These are phyloP conservation scores for Rhodinocichla rosea DNA, from an alignment of 2,113 vertebrate species.

Conservation along the genomic window DNA sequence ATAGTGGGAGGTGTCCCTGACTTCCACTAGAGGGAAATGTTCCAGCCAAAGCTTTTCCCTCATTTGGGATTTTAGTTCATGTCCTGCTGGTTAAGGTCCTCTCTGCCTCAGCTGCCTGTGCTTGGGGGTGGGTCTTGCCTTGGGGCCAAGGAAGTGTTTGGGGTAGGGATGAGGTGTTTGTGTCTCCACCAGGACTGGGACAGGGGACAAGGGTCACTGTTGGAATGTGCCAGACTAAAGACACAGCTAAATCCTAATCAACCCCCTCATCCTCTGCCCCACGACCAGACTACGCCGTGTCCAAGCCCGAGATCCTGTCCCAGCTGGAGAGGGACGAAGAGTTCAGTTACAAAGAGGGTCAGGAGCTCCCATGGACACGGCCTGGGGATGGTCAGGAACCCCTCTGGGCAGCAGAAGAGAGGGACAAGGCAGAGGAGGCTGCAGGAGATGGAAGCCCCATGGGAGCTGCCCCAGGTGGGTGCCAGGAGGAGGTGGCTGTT, in stretches of 20 bases:
- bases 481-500: not conserved
- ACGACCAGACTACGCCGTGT: constrained; percentile 66
- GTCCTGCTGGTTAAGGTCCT: not conserved
- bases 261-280: not conserved
- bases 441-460: not conserved
- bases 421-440: not conserved
- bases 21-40: not conserved
- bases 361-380: accelerated
- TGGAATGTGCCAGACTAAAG: too few species aligned
- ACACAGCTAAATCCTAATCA: not conserved
- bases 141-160: accelerated
- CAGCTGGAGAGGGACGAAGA: constrained; percentile 54
- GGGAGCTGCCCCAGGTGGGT: not conserved
- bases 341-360: not conserved
- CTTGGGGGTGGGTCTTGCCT: not conserved
- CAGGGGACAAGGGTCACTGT: not conserved
- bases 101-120: not conserved
- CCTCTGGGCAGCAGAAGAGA: not conserved
- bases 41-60: not conserved
- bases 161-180: not conserved
- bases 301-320: constrained; percentile 73
- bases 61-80: not conserved
- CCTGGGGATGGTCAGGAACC: accelerated
- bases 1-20: not conserved
- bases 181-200: not conserved